Base-by-base conservation (phyloP, 2,113 vertebrate genomes). In the Bungarus multicinctus region DNA sequence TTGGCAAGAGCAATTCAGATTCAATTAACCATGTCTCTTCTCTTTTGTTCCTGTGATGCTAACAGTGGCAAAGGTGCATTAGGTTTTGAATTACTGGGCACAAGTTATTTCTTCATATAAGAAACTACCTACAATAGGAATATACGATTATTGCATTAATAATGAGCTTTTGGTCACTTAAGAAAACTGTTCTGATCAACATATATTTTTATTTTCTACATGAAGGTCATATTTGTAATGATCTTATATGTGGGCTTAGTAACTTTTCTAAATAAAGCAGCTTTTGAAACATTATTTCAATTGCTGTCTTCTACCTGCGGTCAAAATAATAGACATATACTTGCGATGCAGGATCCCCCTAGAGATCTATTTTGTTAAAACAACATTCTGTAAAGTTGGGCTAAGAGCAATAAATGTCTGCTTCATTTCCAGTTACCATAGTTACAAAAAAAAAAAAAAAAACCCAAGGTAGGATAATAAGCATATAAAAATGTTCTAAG, bases 201-300 rank as follows among this genome's bases (percentile, higher is more conserved):
- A 91, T 14, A 64, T 3, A 4, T 12, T 89, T 23, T 57, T 93
- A 94, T 93, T 89, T 95, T 95, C 88, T 52, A 95, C 89, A 58
- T 94, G 95, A 96, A 96, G 95, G 96, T 95, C 95, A 93, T 88
- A 94, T 96, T 96, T 95, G 95, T 25, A 96, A 92, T 95, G 90
- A 90, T 92, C 90, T 96, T 95, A 87, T 57, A 95, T 92, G 90
- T 91, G 95, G 54, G 90, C 39, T 96, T 91, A 93, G 96, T 94
- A 96, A 96, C 94, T 95, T 95, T 64, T 97, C 96, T 96, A 96
- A 96, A 96, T 93, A 95, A 94, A 96, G 92, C 95, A 96, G 94
- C 94, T 50, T 50, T 50, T 50, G 47, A 50, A 94, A 91, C 47
- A 92, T 94, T 93, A 94, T 94, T 96, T 96, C 87, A 93, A 34